phyloP scores from a whole-genome alignment of 2,888 invertebrate species.

The Pammene fasciana region DNA sequence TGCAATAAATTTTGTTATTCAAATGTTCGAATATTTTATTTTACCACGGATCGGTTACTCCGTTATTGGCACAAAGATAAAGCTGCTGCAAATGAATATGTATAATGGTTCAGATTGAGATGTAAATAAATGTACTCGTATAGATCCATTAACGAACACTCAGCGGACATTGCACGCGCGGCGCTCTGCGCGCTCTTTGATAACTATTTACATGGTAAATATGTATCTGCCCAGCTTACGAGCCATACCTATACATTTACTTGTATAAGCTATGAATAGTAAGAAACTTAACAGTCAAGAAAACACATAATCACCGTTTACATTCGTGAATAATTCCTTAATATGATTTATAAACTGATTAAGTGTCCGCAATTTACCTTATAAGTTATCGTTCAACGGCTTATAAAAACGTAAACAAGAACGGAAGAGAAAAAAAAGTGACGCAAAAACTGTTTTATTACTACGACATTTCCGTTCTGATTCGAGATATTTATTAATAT shows the following conservation, averaged over 20 bases:
- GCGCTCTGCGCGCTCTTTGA: slow-evolving; percentile 32
- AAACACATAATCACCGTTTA: slow-evolving; percentile 24
- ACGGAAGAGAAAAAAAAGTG: slow-evolving; percentile 68
- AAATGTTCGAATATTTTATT: slow-evolving; percentile 51
- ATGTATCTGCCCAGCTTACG: slow-evolving; percentile 13
- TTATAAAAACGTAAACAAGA: slow-evolving; percentile 62
- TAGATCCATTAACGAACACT: slow-evolving; percentile 64
- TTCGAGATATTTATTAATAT: slow-evolving; percentile 67
- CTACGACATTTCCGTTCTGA: slow-evolving; percentile 69
- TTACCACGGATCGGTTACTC: slow-evolving; percentile 57
- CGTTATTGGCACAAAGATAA: slow-evolving; percentile 66
- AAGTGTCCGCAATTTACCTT: slow-evolving; percentile 27
- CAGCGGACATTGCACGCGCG: slow-evolving; percentile 54
- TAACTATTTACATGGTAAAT: slow-evolving; percentile 27
- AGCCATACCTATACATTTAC: background rate
- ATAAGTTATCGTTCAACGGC: slow-evolving; percentile 53
- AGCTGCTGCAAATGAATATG: slow-evolving; percentile 66
- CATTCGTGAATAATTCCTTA: slow-evolving; percentile 31
- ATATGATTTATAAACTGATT: slow-evolving; percentile 38
- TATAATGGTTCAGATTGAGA: slow-evolving; percentile 68
- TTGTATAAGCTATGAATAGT: slow-evolving; percentile 16
- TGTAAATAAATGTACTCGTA: slow-evolving; percentile 73
- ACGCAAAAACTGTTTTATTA: slow-evolving; percentile 70
- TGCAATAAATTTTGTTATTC: slow-evolving; percentile 49
- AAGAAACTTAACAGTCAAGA: slow-evolving; percentile 12